phyloP scores from a whole-genome alignment of 2,888 invertebrate species.

The Xestia sexstrigata region DNA sequence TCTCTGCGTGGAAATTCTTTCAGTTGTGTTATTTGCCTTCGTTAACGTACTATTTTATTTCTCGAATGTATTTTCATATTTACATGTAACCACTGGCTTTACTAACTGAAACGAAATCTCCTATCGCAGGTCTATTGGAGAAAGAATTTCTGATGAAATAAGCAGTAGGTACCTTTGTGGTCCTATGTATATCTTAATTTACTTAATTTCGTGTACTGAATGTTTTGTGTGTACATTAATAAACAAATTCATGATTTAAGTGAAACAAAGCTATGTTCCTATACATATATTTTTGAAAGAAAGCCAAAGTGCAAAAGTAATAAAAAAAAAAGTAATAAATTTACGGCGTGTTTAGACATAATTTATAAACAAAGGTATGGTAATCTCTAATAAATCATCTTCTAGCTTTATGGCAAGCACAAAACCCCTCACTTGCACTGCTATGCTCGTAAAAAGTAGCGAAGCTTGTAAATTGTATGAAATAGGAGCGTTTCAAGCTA shows the following conservation, averaged over 20 bases:
- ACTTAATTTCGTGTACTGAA: background rate
- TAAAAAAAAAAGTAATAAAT: conserved; percentile 2
- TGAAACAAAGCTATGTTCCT: background rate
- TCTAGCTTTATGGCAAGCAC: conserved; percentile 2
- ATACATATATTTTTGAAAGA: background rate
- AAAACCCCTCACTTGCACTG: conserved; percentile 22
- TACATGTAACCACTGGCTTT: background rate
- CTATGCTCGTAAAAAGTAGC: conserved; percentile 40
- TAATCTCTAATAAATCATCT: conserved; percentile 25
- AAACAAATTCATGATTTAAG: background rate
- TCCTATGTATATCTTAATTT: background rate
- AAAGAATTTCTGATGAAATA: background rate
- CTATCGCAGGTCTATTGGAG: background rate
- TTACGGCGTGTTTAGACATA: background rate
- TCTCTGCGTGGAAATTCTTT: background rate
- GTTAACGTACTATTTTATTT: background rate
- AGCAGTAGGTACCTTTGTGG: background rate
- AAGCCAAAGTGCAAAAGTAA: background rate
- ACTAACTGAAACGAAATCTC: background rate
- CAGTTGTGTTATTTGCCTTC: conserved; percentile 1
- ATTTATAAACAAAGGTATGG: conserved; percentile 12
- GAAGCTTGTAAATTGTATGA: conserved; percentile 41
- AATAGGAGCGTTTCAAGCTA: conserved; percentile 28
- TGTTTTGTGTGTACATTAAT: background rate
- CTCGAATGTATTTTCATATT: conserved; percentile 1